A percentile compares a stretch with the other conserved stretches of the same genome.
phyloP scores from a whole-genome alignment of 2,797 vertebrate genomes.

The Manis javanica region DNA sequence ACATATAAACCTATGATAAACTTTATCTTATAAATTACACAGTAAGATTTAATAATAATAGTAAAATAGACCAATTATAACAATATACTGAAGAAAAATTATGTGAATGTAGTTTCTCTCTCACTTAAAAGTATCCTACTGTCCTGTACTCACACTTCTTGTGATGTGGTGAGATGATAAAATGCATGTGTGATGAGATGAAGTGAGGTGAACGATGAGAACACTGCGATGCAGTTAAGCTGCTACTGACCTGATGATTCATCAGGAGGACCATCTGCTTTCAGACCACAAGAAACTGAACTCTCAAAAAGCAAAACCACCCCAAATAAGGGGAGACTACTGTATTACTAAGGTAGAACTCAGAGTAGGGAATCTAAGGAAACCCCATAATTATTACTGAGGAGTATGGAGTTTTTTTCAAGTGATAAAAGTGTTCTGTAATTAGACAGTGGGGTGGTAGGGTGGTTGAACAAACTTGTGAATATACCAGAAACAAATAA shows the following conservation, averaged over 20 bases:
- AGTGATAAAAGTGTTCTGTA: slow-evolving; percentile 16
- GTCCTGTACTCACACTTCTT: background rate
- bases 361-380: background rate
- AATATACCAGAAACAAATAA: slow-evolving; percentile 25
- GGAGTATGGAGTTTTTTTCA: background rate
- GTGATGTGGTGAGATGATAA: background rate
- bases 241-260: background rate
- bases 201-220: background rate
- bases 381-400: slow-evolving; percentile 7
- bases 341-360: slow-evolving; percentile 12
- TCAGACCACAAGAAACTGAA: background rate
- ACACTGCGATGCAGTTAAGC: background rate
- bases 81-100: background rate
- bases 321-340: background rate
- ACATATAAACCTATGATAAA: background rate
- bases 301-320: background rate
- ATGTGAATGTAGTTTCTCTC: background rate
- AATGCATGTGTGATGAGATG: background rate
- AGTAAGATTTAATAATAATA: background rate
- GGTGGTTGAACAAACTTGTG: background rate
- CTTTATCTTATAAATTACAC: background rate
- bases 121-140: background rate
- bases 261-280: background rate
- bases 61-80: background rate
- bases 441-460: background rate